Conservation (phyloP, 2,113 vertebrate species). For the Chaetura pelagica region DNA sequence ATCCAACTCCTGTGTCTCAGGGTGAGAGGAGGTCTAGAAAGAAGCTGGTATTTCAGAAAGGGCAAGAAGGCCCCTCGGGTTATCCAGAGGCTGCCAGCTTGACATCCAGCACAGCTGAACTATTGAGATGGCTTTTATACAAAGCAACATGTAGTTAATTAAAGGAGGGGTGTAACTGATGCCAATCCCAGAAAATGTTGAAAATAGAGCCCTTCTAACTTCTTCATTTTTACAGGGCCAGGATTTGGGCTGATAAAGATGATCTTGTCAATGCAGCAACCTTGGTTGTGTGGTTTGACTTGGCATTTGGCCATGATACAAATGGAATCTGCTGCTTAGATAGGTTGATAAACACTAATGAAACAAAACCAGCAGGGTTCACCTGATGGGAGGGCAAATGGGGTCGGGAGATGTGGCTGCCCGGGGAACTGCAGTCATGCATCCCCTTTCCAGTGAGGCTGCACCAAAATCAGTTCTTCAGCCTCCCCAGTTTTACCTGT, state of each 20-base stretch:
- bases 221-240: background rate
- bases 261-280: background rate
- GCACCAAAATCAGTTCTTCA: background rate
- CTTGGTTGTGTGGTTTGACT: background rate
- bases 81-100: background rate
- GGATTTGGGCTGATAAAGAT: conserved; percentile 4
- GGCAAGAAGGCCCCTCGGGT: background rate
- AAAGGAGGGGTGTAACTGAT: background rate
- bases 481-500: background rate
- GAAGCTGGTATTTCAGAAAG: background rate
- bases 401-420: background rate
- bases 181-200: conserved; percentile 4
- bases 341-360: background rate
- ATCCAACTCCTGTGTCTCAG: background rate
- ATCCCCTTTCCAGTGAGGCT: background rate
- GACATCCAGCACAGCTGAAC: background rate
- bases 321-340: background rate
- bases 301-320: background rate
- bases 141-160: conserved; percentile 31
- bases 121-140: conserved; percentile 5
- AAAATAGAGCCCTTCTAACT: conserved; percentile 24
- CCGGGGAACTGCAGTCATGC: background rate
- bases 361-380: background rate
- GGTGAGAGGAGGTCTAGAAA: background rate
- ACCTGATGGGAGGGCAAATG: background rate